Conservation (phyloP, 2,888 invertebrate species). For the Chrysotoxum bicinctum region DNA sequence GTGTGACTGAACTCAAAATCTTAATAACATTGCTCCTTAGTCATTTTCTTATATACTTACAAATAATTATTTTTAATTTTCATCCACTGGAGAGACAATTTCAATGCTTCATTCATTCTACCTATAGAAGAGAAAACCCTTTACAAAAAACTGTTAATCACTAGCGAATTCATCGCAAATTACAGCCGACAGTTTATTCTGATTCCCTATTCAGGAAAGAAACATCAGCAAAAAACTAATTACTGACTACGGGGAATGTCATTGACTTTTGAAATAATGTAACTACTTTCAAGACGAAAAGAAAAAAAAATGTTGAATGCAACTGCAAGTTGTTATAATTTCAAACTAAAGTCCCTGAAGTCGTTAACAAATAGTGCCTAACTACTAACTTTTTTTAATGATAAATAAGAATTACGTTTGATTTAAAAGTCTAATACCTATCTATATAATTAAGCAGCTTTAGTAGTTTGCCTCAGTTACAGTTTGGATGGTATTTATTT, state of each 20-base stretch:
- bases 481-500: not conserved
- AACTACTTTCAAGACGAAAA: not conserved
- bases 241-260: not conserved
- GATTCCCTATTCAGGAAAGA: slow-evolving; percentile 1
- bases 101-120: not conserved
- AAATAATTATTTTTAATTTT: not conserved
- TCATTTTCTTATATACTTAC: not conserved
- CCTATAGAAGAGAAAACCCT: not conserved
- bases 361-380: not conserved
- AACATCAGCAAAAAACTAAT: not conserved
- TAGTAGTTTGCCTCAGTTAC: not conserved
- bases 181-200: not conserved
- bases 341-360: not conserved
- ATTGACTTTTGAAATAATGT: slow-evolving; percentile 1
- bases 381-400: not conserved
- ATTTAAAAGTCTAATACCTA: not conserved
- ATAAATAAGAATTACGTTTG: not conserved
- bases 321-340: slow-evolving; percentile 7
- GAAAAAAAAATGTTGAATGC: not conserved
- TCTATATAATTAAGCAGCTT: not conserved
- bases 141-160: not conserved
- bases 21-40: not conserved
- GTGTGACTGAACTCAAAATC: too few relatives aligned
- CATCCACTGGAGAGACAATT: not conserved
- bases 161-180: not conserved